Evolutionary conservation across 1,140 invertebrate genomes (phyloP).

Genomic region (Cotesia typhae): DNA sequence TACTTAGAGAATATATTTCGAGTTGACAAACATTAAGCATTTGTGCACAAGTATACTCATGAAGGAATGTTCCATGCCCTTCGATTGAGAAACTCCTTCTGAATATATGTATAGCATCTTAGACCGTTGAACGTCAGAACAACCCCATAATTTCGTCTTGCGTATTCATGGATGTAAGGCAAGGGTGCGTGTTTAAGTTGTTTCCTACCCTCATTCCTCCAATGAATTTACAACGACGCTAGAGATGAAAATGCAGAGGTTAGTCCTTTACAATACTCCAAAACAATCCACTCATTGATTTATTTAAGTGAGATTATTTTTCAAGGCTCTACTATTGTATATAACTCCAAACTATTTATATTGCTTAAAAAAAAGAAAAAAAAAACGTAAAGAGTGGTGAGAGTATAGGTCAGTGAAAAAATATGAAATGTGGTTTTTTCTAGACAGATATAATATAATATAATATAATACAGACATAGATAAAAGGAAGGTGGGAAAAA

Average conservation of each 20-base stretch:
- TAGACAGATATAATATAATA: neutral
- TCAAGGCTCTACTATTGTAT: too few relatives aligned
- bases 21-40: too few relatives aligned
- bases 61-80: too few relatives aligned
- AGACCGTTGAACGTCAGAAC: slow-evolving; percentile 42
- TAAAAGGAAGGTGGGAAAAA: neutral
- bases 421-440: neutral
- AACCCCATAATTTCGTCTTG: slow-evolving; percentile 51
- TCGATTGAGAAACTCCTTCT: neutral
- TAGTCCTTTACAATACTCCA: slow-evolving; percentile 8
- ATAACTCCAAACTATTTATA: neutral
- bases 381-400: too few relatives aligned
- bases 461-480: neutral
- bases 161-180: slow-evolving; percentile 52
- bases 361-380: neutral
- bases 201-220: slow-evolving; percentile 40
- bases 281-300: too few relatives aligned
- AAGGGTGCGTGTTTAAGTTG: slow-evolving; percentile 23
- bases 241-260: slow-evolving; percentile 7
- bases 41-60: too few relatives aligned
- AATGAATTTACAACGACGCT: slow-evolving; percentile 49
- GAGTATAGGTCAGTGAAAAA: neutral
- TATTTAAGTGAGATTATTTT: too few relatives aligned
- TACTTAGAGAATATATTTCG: too few relatives aligned
- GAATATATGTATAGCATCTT: slow-evolving; percentile 43